Percentiles rank a stretch among this genome's conserved stretches.
Evolutionary conservation across 2,888 invertebrate genomes (phyloP).

Genomic region (Tachina fera): DNA sequence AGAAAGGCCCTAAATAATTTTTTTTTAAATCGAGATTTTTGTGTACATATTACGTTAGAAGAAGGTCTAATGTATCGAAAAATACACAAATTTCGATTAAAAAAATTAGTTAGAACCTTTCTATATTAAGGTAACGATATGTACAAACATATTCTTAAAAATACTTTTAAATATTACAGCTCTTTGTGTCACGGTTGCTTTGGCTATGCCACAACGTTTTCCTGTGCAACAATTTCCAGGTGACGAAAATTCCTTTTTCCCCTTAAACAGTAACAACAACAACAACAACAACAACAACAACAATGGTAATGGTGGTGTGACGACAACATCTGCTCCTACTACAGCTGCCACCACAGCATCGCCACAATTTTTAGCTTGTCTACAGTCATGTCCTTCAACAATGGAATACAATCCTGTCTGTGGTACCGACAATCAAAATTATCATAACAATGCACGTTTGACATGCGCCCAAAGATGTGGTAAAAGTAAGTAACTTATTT

Average conservation of each 20-base stretch:
- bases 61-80: too few relatives aligned
- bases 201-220: slow-evolving; percentile 51
- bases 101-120: too few relatives aligned
- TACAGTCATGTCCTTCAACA: slow-evolving; percentile 77
- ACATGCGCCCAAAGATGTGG: slow-evolving; percentile 80
- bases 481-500: slow-evolving; percentile 75
- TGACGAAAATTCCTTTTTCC: slow-evolving; percentile 23
- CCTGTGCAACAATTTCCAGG: slow-evolving; percentile 42
- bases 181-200: background rate
- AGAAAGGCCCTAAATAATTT: too few relatives aligned
- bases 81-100: too few relatives aligned
- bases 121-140: background rate
- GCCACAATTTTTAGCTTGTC: slow-evolving; percentile 76
- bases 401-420: slow-evolving; percentile 82
- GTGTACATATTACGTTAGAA: too few relatives aligned
- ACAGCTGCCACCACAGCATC: slow-evolving; percentile 71
- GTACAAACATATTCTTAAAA: background rate
- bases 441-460: slow-evolving; percentile 78
- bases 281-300: slow-evolving; percentile 4
- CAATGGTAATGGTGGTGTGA: background rate
- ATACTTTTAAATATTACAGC: slow-evolving; percentile 12
- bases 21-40: too few relatives aligned
- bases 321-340: slow-evolving; percentile 40
- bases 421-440: slow-evolving; percentile 79
- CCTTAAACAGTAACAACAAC: background rate